Base-by-base conservation (phyloP, 2,113 vertebrate species). In the Cyanistes caeruleus region DNA sequence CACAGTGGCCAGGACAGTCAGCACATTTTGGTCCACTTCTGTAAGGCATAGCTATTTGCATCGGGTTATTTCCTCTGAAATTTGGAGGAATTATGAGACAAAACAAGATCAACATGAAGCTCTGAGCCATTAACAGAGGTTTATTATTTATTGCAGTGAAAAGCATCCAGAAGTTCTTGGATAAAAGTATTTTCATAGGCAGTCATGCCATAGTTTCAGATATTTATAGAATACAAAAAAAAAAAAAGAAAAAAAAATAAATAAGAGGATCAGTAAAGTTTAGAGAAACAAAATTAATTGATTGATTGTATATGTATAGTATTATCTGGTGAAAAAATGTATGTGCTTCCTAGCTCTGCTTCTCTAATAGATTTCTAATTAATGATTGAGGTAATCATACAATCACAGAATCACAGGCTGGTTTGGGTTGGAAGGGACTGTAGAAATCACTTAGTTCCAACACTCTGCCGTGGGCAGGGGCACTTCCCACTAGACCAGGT, bases 41-140 rank as follows among this genome's bases (percentile, higher is more conserved):
- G 83, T 98, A 98, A 75, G 98, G 98, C 31, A 15, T 43, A 12
- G 89, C 52, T 35, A 88, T 51, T 68, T 73, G 44, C 15, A 78
- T 48, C 2, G 4, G 35, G 11, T 95, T 70, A 81, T 98, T 98
- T 86, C 98, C 97, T 73, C 98, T 98, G 89, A 72, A 97, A 93
- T 59, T 44, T 37, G 43, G 65, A 72, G 92, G 21, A 77, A 75
- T 68, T 13, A 27, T 15, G 77, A 78, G 7, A 6, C 13, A 35
- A 13, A 79, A 37, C 4, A 41, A 48, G 3, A 23, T 77, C 18
- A 69, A 46, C 24, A 6, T 11, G 14, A 27, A 89, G 19, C 17
- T 94, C 65, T 41, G 51, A 69, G 13, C 14, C 8, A 11, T 49
- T 53, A 41, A 41, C 5, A 52, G 2, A 24, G 67, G 5, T 53